These are phyloP conservation scores for Hemistola chrysoprasaria DNA, from an alignment of 2,888 invertebrate genomes.

Conservation along the genomic window DNA sequence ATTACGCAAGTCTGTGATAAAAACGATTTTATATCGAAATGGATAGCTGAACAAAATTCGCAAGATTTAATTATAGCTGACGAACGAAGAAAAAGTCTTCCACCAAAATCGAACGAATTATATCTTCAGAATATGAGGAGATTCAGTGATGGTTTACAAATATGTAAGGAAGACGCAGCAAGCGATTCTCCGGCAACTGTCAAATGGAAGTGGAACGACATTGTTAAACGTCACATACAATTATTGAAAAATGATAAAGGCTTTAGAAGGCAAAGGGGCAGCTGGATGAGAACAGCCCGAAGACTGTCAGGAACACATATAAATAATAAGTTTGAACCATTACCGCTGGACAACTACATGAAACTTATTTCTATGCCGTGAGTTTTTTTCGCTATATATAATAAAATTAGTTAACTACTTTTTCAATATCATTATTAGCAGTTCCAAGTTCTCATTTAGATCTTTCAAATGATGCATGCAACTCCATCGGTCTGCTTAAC, in stretches of 20 bases:
- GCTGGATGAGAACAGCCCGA: constrained; percentile 74
- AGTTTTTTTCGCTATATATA: constrained; percentile 40
- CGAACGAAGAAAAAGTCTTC: constrained; percentile 74
- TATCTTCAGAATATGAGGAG: constrained; percentile 76
- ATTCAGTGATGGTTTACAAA: constrained; percentile 76
- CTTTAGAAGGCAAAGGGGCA: constrained; percentile 71
- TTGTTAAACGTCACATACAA: constrained; percentile 76
- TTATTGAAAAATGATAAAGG: constrained; percentile 74
- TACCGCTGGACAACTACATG: constrained; percentile 69
- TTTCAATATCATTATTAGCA: too few species aligned
- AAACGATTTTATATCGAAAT: constrained; percentile 79
- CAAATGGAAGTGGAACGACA: constrained; percentile 79
- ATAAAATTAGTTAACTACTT: too few species aligned
- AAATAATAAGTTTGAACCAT: constrained; percentile 54
- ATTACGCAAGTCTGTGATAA: constrained; percentile 79
- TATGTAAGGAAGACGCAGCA: constrained; percentile 78
- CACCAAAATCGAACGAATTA: constrained; percentile 76
- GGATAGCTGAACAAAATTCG: constrained; percentile 79
- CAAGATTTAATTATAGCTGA: constrained; percentile 70
- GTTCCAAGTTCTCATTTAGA: constrained; percentile 30
- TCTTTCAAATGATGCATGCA: constrained; percentile 42
- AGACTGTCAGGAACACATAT: constrained; percentile 65
- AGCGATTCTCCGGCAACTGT: constrained; percentile 77
- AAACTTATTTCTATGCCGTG: constrained; percentile 75
- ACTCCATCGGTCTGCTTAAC: constrained; percentile 56